Conservation (phyloP, 2,797 vertebrate species). For the Anguilla megastoma region DNA sequence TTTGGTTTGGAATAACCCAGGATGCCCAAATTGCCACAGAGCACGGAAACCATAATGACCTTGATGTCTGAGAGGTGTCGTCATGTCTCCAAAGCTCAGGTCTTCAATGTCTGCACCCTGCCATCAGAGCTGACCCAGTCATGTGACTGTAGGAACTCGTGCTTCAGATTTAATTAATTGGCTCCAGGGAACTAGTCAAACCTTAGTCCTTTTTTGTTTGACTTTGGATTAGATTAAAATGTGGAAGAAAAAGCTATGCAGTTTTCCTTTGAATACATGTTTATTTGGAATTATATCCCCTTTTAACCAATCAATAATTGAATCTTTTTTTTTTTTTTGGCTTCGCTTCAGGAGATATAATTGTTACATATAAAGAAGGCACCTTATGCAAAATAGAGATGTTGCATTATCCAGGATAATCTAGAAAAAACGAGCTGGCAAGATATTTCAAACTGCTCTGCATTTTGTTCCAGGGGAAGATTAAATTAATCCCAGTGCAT, state of each 20-base stretch:
- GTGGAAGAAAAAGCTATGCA: slow-evolving; percentile 35
- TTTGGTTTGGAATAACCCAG: background rate
- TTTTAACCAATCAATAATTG: slow-evolving; percentile 52
- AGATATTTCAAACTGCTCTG: slow-evolving; percentile 34
- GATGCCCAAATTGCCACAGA: background rate
- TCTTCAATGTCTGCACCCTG: slow-evolving; percentile 23
- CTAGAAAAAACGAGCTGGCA: slow-evolving; percentile 27
- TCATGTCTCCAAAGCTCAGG: slow-evolving; percentile 12
- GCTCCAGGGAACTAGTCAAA: slow-evolving; percentile 41
- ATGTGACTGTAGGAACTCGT: slow-evolving; percentile 41
- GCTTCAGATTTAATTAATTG: slow-evolving; percentile 51
- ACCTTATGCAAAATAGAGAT: slow-evolving; percentile 36
- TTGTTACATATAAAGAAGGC: slow-evolving; percentile 28
- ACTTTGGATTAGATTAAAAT: slow-evolving; percentile 45
- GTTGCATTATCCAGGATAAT: slow-evolving; percentile 36
- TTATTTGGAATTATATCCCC: slow-evolving; percentile 33
- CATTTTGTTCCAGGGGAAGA: slow-evolving; percentile 45
- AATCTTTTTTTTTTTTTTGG: slow-evolving; percentile 41
- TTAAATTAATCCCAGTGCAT: slow-evolving; percentile 44
- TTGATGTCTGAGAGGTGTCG: slow-evolving; percentile 11
- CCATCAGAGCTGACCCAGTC: slow-evolving; percentile 32
- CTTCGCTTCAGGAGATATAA: slow-evolving; percentile 43
- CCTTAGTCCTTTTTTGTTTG: slow-evolving; percentile 34
- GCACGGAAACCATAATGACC: slow-evolving; percentile 5
- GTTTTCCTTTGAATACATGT: slow-evolving; percentile 34